phyloP scores from a whole-genome alignment of 2,113 vertebrate species.

The Ursus arctos region DNA sequence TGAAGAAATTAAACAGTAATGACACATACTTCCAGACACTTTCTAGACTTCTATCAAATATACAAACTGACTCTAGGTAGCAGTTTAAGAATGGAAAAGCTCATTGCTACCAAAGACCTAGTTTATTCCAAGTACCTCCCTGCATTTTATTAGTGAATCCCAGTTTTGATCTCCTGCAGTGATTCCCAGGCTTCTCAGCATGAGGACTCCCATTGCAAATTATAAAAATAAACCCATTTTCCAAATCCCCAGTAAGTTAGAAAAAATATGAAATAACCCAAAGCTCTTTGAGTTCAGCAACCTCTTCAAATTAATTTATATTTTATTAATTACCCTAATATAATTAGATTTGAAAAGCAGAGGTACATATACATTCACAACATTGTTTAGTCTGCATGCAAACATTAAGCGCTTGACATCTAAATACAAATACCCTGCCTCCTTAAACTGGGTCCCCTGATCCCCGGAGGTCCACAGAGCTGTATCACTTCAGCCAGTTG shows the following conservation, averaged over 20 bases:
- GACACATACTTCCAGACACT: background rate
- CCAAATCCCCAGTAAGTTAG: background rate
- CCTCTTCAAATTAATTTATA: background rate
- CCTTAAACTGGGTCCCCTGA: background rate
- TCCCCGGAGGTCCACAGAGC: background rate
- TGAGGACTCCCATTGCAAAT: background rate
- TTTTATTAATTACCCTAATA: background rate
- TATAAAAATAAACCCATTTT: conserved; percentile 41
- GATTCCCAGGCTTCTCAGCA: background rate
- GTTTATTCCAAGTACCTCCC: background rate
- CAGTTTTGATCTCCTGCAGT: background rate
- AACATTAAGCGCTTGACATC: background rate
- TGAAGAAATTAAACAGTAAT: conserved; percentile 10
- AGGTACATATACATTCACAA: background rate
- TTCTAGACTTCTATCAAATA: background rate
- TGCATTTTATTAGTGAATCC: background rate
- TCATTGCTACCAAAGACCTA: background rate
- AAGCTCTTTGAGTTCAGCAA: conserved; percentile 25
- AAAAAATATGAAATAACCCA: conserved; percentile 6
- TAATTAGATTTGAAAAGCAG: background rate
- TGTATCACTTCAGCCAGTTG: background rate
- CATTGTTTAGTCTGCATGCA: background rate
- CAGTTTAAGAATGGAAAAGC: background rate
- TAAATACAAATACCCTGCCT: background rate
- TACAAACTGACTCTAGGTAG: background rate